Conservation (phyloP, 2,888 invertebrate species). For the Timema podura region DNA sequence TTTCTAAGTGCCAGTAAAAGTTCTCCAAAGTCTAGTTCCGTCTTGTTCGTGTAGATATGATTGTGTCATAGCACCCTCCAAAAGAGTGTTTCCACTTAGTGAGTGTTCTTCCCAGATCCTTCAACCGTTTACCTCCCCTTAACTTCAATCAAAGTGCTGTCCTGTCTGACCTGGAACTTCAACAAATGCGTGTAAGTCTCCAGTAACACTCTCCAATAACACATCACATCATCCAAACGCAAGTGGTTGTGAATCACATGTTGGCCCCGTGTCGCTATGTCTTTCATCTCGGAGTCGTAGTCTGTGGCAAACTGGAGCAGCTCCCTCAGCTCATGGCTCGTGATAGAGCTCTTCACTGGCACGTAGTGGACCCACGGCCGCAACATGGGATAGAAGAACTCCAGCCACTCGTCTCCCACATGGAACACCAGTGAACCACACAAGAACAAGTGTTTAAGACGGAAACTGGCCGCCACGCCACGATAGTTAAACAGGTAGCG, state of each 20-base stretch:
- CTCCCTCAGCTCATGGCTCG: constrained; percentile 64
- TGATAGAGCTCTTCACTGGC: constrained; percentile 69
- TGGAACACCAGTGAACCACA: constrained; percentile 92
- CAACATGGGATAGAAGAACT: constrained; percentile 88
- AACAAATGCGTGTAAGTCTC: too few species aligned
- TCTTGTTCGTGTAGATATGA: too few species aligned
- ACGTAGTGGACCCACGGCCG: constrained; percentile 96
- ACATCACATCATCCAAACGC: constrained; percentile 72
- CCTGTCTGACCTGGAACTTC: too few species aligned
- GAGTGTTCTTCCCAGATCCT: too few species aligned
- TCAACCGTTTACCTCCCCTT: too few species aligned
- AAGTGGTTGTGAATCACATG: constrained; percentile 80
- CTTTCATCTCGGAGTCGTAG: constrained; percentile 67
- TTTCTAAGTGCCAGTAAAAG: too few species aligned
- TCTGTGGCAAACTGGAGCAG: constrained; percentile 70
- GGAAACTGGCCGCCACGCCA: constrained; percentile 95
- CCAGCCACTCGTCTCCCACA: constrained; percentile 89
- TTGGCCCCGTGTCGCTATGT: constrained; percentile 80
- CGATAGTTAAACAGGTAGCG: constrained; percentile 95
- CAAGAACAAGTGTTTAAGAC: constrained; percentile 91
- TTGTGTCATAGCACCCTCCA: too few species aligned
- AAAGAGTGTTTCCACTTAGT: too few species aligned
- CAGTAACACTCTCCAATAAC: constrained; percentile 82
- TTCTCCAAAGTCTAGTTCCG: too few species aligned
- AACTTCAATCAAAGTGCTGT: too few species aligned